Base-by-base conservation (phyloP, 1,140 invertebrate species). In the Drosophila leontia region DNA sequence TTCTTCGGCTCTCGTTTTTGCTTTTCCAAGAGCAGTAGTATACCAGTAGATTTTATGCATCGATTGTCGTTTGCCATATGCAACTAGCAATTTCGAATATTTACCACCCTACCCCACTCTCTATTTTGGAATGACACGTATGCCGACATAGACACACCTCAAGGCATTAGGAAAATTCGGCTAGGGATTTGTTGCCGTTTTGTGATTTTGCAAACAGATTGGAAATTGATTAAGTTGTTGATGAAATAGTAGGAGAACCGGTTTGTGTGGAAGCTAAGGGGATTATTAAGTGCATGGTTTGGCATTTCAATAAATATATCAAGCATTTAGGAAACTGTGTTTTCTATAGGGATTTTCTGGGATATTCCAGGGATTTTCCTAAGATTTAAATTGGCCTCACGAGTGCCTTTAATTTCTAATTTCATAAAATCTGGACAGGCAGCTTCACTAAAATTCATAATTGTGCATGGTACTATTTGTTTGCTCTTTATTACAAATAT, bases 41-140 rank as follows among this genome's bases (percentile, higher is more conserved):
- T n/a, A 19, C 29, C 32, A 17, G 62, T 44, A 65, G 34, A 75
- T 53, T 59, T 56, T 70, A 47, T 71, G 75, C 75, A 51, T 57
- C 75, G 65, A 70, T 78, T 78, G 76, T 70, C 75, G 75, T 42
- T 63, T 41, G 75, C 76, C 76, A 78, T 71, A 78, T 78, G 76
- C 75, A 78, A 35, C 58, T 48, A 50, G 39, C 57, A 78, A 78
- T 78, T 78, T 70, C 8, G 53, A 51, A 62, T 57, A 69, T 78
- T 77, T 44, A 32, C 11, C 32, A 7, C 23, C 7, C 11, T 15
- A 1, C 26, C 19, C 7, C 19, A 6, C 11, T n/a, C 13, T 23
- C n/a, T n/a, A 11, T 4, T n/a, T 9, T 48, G 48, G 58, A 68
- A 70, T 68, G 62, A 55, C 37, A 68, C 26, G 44, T 19, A 45